Percentiles rank a stretch among this genome's conserved stretches.
Conservation (phyloP, 2,113 vertebrate species). For the Melanotaenia duboulayi region DNA sequence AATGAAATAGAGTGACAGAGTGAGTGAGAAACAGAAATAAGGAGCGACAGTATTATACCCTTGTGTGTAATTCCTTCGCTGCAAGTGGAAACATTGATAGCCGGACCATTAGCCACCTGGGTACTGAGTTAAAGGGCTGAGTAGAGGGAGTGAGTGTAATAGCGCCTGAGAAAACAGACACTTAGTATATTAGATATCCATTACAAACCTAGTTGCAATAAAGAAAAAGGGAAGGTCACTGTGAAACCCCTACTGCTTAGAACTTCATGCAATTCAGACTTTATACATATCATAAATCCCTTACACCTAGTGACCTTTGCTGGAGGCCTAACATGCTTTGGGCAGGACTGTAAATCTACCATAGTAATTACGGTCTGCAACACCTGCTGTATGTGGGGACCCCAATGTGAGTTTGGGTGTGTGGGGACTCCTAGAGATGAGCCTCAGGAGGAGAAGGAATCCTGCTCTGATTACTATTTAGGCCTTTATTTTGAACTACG, state of each 20-base stretch:
- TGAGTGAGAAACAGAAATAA: constrained; percentile 45
- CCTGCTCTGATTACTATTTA: constrained; percentile 25
- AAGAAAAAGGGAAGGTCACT: constrained; percentile 38
- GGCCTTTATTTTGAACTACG: constrained; percentile 24
- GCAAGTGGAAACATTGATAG: constrained; percentile 65
- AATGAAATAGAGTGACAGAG: constrained; percentile 41
- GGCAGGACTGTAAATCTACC: constrained; percentile 80
- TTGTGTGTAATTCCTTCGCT: constrained; percentile 62
- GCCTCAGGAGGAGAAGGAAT: constrained; percentile 11
- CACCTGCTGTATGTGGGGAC: constrained; percentile 43
- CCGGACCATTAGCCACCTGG: constrained; percentile 72
- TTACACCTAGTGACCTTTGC: constrained; percentile 80
- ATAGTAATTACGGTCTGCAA: constrained; percentile 71
- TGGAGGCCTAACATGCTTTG: constrained; percentile 69
- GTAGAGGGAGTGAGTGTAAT: constrained; percentile 50
- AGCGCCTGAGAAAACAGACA: constrained; percentile 41
- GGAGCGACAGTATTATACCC: constrained; percentile 56
- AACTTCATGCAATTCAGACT: constrained; percentile 32
- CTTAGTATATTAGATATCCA: constrained; percentile 33
- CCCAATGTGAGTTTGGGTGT: constrained; percentile 27
- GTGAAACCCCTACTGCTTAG: constrained; percentile 23
- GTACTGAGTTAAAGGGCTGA: constrained; percentile 52
- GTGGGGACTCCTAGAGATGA: constrained; percentile 12
- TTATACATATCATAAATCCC: constrained; percentile 77
- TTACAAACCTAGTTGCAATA: constrained; percentile 51